Base-by-base conservation (phyloP, 1,140 invertebrate genomes). In the Caenorhabditis brenneri region DNA sequence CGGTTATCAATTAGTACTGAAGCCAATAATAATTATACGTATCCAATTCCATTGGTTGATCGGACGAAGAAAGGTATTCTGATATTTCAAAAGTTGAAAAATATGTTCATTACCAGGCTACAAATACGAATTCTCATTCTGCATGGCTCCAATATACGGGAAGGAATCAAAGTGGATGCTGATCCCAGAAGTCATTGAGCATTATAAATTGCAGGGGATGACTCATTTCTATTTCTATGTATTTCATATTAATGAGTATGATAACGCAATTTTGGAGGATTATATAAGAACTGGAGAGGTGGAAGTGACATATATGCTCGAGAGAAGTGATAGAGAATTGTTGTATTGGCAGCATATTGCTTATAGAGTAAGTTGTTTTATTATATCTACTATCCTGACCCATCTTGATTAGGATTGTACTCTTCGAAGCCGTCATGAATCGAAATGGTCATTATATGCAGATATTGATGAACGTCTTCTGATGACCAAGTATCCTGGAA, bases 341-440 rank as follows among this genome's bases (percentile, higher is more conserved):
- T 22, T n/a, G 4, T 29, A 80, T 33, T 80, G 79, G 79, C 79
- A 80, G 79, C 79, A 80, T n/a, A 80, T 51, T 19, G 51, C 36
- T 22, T 22, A 49, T 53, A 6, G 33, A 39, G 36, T 3, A 22
- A 31, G 22, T 78, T 3, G 9, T 58, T 31, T 16, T 58, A 42
- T 22, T 10, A 12, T 48, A 39, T 78, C 22, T 42, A 9, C 19
- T 12, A 78, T 24, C 5, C 31, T 80, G 3, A n/a, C n/a, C n/a
- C n/a, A n/a, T n/a, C n/a, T n/a, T n/a, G n/a, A n/a, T n/a, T 29
- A 80, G 79, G 79, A 80, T 22, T 80, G 79, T 12, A 2, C 31
- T 9, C n/a, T 80, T 6, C 24, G 79, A 22, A 22, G 16, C 9
- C 15, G 79, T 2, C 1, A 7, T 9, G 29, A 80, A 36, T 51